Conservation (phyloP, 1,140 invertebrate genomes). For the Chlorops oryzae region DNA sequence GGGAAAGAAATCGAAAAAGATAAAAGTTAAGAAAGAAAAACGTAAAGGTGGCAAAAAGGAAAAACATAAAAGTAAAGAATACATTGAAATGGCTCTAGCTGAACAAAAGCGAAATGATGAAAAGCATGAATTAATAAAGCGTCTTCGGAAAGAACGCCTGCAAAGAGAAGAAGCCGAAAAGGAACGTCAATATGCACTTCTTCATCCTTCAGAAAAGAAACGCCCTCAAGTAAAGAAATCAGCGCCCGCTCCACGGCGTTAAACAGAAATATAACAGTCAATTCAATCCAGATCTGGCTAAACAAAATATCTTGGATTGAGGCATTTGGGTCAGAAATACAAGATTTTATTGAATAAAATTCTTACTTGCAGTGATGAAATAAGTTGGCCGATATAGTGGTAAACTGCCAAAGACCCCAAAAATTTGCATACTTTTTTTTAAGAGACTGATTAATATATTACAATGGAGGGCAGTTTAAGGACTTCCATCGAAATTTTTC, state of each 20-base stretch:
- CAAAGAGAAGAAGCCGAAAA: slow-evolving; percentile 73
- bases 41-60: slow-evolving; percentile 48
- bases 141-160: slow-evolving; percentile 71
- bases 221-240: background rate
- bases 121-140: no score
- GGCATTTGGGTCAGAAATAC: no score
- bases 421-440: no score
- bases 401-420: no score
- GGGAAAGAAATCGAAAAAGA: slow-evolving; percentile 27
- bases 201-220: slow-evolving; percentile 41
- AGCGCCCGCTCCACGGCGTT: slow-evolving; percentile 5
- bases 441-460: no score
- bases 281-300: slow-evolving; percentile 20
- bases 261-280: slow-evolving; percentile 21
- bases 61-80: slow-evolving; percentile 39
- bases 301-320: slow-evolving; percentile 24
- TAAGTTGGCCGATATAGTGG: no score
- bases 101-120: no score
- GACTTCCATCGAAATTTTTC: no score
- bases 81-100: no score
- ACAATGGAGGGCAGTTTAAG: no score
- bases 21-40: slow-evolving; percentile 43
- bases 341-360: no score
- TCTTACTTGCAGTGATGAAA: no score
- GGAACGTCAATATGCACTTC: slow-evolving; percentile 60